phyloP scores from a whole-genome alignment of 1,140 invertebrate genomes.

The Calephelis nemesis region DNA sequence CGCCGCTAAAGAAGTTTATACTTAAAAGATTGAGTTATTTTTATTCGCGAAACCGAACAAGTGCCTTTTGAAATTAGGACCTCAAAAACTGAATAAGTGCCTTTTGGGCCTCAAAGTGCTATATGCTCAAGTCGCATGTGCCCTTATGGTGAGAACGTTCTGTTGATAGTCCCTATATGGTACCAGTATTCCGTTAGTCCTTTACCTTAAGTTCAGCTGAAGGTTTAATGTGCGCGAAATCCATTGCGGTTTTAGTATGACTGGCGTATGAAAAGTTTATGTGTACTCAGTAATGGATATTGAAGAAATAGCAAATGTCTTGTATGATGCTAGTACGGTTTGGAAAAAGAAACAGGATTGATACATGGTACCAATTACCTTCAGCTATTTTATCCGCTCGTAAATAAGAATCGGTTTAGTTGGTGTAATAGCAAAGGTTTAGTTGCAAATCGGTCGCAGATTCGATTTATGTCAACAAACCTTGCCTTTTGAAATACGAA shows the following conservation, averaged over 20 bases:
- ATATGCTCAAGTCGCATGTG: too few species aligned
- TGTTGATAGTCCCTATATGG: too few species aligned
- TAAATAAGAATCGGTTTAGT: constrained; percentile 10
- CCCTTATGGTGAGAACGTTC: too few species aligned
- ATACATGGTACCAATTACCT: constrained; percentile 74
- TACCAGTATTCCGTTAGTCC: too few species aligned
- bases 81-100: too few species aligned
- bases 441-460: neutral
- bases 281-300: constrained; percentile 17
- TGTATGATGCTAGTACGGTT: neutral
- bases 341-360: constrained; percentile 61
- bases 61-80: too few species aligned
- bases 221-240: constrained; percentile 25
- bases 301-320: neutral
- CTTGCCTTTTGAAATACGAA: too few species aligned
- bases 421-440: neutral
- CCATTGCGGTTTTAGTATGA: constrained; percentile 36
- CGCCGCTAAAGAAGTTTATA: too few species aligned
- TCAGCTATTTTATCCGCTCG: constrained; percentile 42
- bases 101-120: too few species aligned
- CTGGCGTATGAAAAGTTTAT: neutral
- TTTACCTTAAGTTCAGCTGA: constrained; percentile 6
- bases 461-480: neutral
- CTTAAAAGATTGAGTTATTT: too few species aligned
- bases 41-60: too few species aligned